Conservation (phyloP, 2,888 invertebrate species). For the Diarsia dahlii region DNA sequence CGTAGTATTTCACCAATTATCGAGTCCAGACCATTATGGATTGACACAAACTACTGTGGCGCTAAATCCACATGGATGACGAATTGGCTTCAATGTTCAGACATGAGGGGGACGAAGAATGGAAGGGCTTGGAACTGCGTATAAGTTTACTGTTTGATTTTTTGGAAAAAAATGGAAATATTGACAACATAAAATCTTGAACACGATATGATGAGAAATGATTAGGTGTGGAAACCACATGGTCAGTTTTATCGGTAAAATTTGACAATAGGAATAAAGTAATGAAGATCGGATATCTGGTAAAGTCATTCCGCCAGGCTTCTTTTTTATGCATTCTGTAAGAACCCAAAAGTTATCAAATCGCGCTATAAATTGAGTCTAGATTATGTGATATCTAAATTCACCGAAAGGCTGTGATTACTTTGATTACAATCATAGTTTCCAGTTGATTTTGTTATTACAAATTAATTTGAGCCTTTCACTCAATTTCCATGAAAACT, state of each 20-base stretch:
- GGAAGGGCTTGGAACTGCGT: not conserved
- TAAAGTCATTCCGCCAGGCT: not conserved
- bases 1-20: conserved; percentile 86
- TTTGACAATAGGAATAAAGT: too few species aligned
- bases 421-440: too few species aligned
- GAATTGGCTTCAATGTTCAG: conserved; percentile 43
- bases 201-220: not conserved
- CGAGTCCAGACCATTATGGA: conserved; percentile 83
- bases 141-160: not conserved
- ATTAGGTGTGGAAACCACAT: not conserved
- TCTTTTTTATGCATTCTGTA: not conserved
- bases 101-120: not conserved
- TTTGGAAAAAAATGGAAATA: too few species aligned
- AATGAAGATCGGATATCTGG: not conserved
- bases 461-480: too few species aligned
- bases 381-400: not conserved
- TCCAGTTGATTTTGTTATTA: not conserved
- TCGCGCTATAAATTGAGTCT: not conserved
- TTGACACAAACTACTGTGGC: conserved; percentile 76
- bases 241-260: not conserved
- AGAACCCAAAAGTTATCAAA: not conserved
- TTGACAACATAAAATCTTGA: too few species aligned
- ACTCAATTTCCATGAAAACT: not conserved
- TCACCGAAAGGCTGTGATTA: not conserved
- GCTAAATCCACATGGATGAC: conserved; percentile 73